phyloP scores from a whole-genome alignment of 1,140 invertebrate species.

The Antheraea mylitta region DNA sequence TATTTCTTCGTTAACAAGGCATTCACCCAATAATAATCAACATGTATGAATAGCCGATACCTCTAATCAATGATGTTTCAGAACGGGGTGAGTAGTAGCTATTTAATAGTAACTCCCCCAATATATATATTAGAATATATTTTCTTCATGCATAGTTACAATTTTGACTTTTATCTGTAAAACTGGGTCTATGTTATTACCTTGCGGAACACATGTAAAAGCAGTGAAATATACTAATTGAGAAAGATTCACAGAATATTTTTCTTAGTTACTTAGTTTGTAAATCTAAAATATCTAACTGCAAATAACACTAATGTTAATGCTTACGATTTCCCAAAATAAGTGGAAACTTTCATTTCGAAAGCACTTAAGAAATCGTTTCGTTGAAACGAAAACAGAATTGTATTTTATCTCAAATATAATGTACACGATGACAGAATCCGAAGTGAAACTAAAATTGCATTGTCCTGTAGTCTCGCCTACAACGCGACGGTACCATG shows the following conservation, averaged over 20 bases:
- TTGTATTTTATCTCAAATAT: conserved; percentile 5
- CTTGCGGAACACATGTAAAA: neutral
- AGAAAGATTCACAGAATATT: neutral
- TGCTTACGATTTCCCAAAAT: neutral
- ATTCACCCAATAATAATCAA: too few relatives aligned
- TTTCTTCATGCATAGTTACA: neutral
- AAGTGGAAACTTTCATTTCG: neutral
- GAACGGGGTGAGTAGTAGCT: too few relatives aligned
- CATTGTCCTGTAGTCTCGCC: neutral
- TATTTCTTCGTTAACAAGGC: too few relatives aligned
- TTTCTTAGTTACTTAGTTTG: too few relatives aligned
- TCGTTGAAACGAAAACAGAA: neutral
- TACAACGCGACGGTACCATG: neutral
- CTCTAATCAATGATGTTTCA: too few relatives aligned
- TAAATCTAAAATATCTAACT: neutral
- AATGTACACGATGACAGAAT: neutral
- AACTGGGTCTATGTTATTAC: neutral
- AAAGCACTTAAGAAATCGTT: conserved; percentile 2
- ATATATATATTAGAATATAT: too few relatives aligned
- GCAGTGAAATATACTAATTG: neutral
- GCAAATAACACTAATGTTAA: neutral
- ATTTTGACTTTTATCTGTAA: neutral
- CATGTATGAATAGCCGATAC: too few relatives aligned
- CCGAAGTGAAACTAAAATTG: conserved; percentile 1
- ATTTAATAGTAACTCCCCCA: too few relatives aligned